These are phyloP conservation scores for Idaea biselata DNA, from an alignment of 2,888 invertebrate genomes.

Conservation along the genomic window DNA sequence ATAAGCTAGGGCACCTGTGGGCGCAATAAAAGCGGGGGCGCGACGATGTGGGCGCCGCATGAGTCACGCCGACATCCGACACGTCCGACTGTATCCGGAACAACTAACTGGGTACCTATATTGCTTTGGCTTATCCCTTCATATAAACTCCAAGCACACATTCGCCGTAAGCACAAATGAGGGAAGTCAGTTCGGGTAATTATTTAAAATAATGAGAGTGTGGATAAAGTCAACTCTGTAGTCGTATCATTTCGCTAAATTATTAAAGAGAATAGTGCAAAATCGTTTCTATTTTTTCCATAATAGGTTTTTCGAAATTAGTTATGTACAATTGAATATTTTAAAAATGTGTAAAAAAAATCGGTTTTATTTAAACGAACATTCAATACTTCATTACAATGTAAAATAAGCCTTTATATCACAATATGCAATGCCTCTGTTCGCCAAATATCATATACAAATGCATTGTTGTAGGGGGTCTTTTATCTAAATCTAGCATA, in stretches of 20 bases:
- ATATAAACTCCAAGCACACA: conserved; percentile 42
- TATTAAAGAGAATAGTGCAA: too few relatives aligned
- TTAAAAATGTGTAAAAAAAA: neutral
- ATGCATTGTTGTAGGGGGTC: conserved; percentile 29
- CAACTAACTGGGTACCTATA: conserved; percentile 70
- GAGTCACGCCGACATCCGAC: conserved; percentile 81
- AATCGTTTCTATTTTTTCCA: too few relatives aligned
- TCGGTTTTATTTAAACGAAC: neutral
- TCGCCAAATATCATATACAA: neutral
- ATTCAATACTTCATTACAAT: neutral
- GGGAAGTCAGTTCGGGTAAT: conserved; percentile 40
- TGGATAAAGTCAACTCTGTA: neutral
- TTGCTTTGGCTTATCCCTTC: conserved; percentile 55
- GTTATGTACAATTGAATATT: neutral
- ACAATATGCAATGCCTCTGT: neutral
- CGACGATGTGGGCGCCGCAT: conserved; percentile 66
- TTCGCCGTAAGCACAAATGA: conserved; percentile 60
- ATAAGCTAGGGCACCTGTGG: conserved; percentile 28
- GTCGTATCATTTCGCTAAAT: too few relatives aligned
- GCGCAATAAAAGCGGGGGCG: conserved; percentile 34
- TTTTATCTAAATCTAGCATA: conserved; percentile 71
- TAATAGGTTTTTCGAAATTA: too few relatives aligned
- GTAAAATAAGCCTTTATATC: neutral
- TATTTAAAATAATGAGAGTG: neutral
- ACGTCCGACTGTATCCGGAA: conserved; percentile 81